phyloP scores from a whole-genome alignment of 2,113 vertebrate species.

The Xiphophorus hellerii region DNA sequence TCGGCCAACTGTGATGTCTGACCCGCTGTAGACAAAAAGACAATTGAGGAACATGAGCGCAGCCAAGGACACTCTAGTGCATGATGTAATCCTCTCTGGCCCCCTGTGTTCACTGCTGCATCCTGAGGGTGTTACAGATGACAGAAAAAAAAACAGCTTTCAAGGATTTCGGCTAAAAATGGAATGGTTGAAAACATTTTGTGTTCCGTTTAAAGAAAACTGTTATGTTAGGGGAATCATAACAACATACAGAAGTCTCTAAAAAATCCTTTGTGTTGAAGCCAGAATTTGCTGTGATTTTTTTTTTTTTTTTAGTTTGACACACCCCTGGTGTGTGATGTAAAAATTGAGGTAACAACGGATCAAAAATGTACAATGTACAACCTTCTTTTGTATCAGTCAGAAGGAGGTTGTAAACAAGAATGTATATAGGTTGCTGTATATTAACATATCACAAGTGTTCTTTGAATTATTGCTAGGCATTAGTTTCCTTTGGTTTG shows the following conservation, averaged over 20 bases:
- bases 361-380: background rate
- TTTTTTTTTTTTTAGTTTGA: too few relatives aligned
- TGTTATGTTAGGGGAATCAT: background rate
- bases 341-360: too few relatives aligned
- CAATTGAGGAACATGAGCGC: constrained; percentile 32
- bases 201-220: too few relatives aligned
- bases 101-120: constrained; percentile 1
- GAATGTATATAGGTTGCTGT: too few relatives aligned
- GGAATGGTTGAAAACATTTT: background rate
- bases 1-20: constrained; percentile 39
- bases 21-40: constrained; percentile 42
- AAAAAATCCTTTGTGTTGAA: too few relatives aligned
- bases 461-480: background rate
- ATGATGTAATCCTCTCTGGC: constrained; percentile 28
- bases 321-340: too few relatives aligned
- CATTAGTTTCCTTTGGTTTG: background rate
- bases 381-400: background rate
- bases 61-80: constrained; percentile 10
- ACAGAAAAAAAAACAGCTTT: background rate
- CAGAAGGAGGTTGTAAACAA: background rate
- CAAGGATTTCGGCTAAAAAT: background rate
- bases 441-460: too few relatives aligned
- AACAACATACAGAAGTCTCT: too few relatives aligned
- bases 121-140: background rate
- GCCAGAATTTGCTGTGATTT: too few relatives aligned